Evolutionary conservation across 2,113 vertebrate genomes (phyloP).

Genomic region (Pandion haliaetus): DNA sequence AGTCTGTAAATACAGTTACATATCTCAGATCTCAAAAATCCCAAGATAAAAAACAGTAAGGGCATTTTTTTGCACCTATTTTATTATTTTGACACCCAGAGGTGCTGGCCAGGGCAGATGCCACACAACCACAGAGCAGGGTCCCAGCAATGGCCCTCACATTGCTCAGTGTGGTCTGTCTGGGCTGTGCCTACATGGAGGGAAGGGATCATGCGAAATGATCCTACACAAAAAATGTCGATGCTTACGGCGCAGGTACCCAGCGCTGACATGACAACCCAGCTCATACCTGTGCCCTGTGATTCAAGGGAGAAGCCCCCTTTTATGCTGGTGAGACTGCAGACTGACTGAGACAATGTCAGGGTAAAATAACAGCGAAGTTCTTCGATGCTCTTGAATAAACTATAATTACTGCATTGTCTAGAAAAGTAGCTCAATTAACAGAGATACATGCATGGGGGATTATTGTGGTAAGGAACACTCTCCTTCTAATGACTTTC

Average conservation of each 20-base stretch:
- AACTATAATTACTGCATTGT: slow-evolving; percentile 6
- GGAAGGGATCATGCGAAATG: not conserved
- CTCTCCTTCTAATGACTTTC: not conserved
- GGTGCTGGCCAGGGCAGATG: not conserved
- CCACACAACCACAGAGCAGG: not conserved
- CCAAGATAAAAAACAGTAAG: not conserved
- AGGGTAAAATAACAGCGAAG: not conserved
- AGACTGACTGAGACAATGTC: not conserved
- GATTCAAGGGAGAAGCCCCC: not conserved
- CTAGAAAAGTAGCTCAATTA: slow-evolving; percentile 22
- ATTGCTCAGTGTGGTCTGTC: not conserved
- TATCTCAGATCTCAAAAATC: not conserved
- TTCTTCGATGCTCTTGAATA: not conserved
- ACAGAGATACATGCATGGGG: not conserved
- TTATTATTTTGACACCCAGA: not conserved
- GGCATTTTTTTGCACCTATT: not conserved
- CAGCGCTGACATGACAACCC: not conserved
- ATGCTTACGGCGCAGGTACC: not conserved
- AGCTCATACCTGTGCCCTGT: not conserved
- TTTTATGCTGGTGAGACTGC: not conserved
- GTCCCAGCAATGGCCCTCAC: not conserved
- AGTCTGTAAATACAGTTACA: not conserved
- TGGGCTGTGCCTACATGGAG: not conserved
- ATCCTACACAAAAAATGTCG: not conserved
- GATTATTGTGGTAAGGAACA: not conserved